A percentile compares a stretch with the other conserved stretches of the same genome.
These are phyloP conservation scores for Aphelocoma coerulescens DNA, from an alignment of 2,113 vertebrate genomes.

Conservation along the genomic window DNA sequence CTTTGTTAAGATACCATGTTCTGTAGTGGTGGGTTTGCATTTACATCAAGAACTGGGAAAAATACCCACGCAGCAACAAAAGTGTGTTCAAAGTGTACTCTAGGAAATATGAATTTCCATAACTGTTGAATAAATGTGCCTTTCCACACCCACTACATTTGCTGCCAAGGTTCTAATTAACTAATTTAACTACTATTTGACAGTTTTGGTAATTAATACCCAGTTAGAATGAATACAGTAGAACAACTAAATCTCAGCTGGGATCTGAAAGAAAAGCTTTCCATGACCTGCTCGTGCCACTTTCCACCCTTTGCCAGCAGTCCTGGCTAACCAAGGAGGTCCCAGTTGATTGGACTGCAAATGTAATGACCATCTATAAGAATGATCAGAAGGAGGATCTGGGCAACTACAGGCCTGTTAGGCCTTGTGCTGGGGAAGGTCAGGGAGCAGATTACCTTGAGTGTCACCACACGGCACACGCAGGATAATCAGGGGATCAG, in stretches of 20 bases:
- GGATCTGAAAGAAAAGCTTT: background rate
- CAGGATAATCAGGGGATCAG: background rate
- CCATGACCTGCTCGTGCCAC: background rate
- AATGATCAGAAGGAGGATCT: background rate
- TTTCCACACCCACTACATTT: background rate
- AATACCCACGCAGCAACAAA: constrained; percentile 11
- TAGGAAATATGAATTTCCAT: background rate
- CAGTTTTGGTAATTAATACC: constrained; percentile 27
- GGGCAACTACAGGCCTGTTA: background rate
- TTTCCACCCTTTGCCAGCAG: background rate
- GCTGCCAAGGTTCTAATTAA: constrained; percentile 44
- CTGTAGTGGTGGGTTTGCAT: constrained; percentile 2
- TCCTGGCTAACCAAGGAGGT: background rate
- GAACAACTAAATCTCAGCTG: background rate
- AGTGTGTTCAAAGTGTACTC: constrained; percentile 6
- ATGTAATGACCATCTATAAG: background rate
- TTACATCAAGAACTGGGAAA: constrained; percentile 31
- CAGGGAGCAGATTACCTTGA: background rate
- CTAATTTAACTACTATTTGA: constrained; percentile 17
- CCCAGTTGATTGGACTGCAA: background rate
- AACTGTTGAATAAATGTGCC: constrained; percentile 30
- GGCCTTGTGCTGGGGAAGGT: background rate
- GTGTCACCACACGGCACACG: background rate
- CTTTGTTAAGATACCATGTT: background rate
- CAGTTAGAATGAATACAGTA: background rate